Base-by-base conservation (phyloP, 2,797 vertebrate species). In the Psittacula derbiana region DNA sequence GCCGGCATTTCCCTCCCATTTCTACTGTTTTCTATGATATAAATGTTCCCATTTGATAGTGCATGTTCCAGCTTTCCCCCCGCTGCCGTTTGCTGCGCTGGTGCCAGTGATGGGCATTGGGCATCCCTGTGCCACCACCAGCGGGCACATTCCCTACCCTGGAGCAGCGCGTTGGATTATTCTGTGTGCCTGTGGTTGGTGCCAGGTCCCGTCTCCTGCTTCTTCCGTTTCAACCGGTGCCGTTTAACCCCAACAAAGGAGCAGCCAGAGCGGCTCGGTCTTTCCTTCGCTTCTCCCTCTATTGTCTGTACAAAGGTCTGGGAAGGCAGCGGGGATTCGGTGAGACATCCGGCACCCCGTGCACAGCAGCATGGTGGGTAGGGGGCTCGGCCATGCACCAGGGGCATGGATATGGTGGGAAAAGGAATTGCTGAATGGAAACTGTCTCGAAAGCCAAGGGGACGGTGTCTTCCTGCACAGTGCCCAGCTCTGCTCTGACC, bases 151-250 rank as follows among this genome's bases (percentile, higher is more conserved):
- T 58, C 55, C 47, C 75, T 11, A n/a, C 47, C 52, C 86, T 16
- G 2, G 14, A 86, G 71, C 76, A 62, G 49, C 7, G 8, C 49
- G 36, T 92, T 62, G 83, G 79, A 73, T 70, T 58, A 16, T 82
- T 73, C 47, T 17, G 86, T 95, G 81, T 15, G 4, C 11, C n/a
- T 93, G 94, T 19, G 33, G 81, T 94, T 92, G 61, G 92, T 91
- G 86, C 75, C 83, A 90, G 80, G 88, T 80, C 82, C 88, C 10
- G 2, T 47, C 41, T 28, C 58, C 69, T 1, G 75, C 88, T 90
- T 79, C 52, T 72, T 57, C 58, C 1, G 2, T 88, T 86, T 46
- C 52, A 53, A 50, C 90, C 3, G 14, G 88, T 3, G 19, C 65
- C 27, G 6, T 66, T 80, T 31, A 60, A 8, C 16, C 40, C 57